Percentiles rank a stretch among this genome's conserved stretches.
Conservation (phyloP, 1,140 invertebrate genomes). For the Chionoecetes opilio region DNA sequence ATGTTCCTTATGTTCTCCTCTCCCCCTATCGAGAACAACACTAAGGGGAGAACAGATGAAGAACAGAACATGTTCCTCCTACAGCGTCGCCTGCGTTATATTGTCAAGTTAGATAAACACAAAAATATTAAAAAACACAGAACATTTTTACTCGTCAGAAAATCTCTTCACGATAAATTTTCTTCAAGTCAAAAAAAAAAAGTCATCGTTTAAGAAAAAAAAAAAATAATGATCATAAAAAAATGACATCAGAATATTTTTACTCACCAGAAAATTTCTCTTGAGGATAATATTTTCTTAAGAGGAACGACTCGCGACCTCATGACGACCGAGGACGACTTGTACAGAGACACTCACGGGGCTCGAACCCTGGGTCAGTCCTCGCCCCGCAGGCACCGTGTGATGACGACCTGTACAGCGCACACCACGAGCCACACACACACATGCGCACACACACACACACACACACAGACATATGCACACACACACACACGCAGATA, state of each 20-base stretch:
- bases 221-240: too few relatives aligned
- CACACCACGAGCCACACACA: too few relatives aligned
- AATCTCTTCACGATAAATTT: too few relatives aligned
- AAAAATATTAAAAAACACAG: too few relatives aligned
- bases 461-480: not conserved
- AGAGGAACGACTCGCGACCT: not conserved
- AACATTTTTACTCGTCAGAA: too few relatives aligned
- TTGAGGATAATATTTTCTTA: not conserved
- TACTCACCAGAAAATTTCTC: not conserved
- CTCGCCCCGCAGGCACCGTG: not conserved
- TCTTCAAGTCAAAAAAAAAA: too few relatives aligned
- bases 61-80: not conserved
- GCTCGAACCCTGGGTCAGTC: not conserved
- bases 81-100: not conserved
- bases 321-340: not conserved
- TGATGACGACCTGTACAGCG: not conserved
- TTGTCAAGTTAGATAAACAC: too few relatives aligned
- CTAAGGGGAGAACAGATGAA: conserved; percentile 31
- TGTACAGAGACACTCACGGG: not conserved
- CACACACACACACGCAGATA: conserved; percentile 5
- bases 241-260: not conserved
- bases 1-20: conserved; percentile 27
- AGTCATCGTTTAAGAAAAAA: too few relatives aligned
- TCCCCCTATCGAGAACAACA: not conserved
- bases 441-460: not conserved